A percentile compares a stretch with the other conserved stretches of the same genome.
Evolutionary conservation across 2,797 vertebrate species (phyloP).

Genomic region (Rhabdophis nuchalis): DNA sequence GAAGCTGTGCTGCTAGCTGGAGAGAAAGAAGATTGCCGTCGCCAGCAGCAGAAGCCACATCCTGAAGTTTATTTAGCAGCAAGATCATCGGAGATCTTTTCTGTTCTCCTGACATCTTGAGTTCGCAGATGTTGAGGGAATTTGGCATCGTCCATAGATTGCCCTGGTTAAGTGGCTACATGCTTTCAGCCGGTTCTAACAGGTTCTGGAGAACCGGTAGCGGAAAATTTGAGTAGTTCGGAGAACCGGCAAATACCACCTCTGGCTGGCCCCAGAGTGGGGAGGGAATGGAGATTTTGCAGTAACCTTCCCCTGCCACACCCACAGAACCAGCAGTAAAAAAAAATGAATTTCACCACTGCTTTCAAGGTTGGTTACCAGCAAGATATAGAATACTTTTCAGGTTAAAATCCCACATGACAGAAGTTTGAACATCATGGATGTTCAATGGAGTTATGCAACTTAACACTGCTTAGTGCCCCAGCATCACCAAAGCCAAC

Average conservation of each 20-base stretch:
- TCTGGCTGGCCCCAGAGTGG: too few species aligned
- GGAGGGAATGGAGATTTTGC: too few species aligned
- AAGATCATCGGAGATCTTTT: not conserved
- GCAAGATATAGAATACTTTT: not conserved
- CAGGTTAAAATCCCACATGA: not conserved
- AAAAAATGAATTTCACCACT: too few species aligned
- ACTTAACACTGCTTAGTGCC: not conserved
- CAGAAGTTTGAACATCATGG: not conserved
- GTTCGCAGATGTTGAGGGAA: not conserved
- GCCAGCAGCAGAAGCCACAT: not conserved
- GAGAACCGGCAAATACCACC: too few species aligned
- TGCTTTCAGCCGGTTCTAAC: not conserved
- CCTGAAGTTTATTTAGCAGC: not conserved
- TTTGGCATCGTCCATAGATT: not conserved
- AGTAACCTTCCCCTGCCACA: too few species aligned
- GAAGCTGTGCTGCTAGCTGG: not conserved
- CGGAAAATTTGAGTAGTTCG: too few species aligned
- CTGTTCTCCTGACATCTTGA: not conserved
- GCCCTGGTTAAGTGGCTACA: not conserved
- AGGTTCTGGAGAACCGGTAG: too few species aligned
- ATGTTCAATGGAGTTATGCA: not conserved
- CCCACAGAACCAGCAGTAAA: too few species aligned
- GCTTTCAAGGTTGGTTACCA: too few species aligned
- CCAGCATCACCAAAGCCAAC: not conserved
- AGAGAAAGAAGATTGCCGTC: not conserved